Evolutionary conservation across 2,888 invertebrate species (phyloP), one percentile per base, ranked within the genome.

Genomic region (Caradrina kadenii): DNA sequence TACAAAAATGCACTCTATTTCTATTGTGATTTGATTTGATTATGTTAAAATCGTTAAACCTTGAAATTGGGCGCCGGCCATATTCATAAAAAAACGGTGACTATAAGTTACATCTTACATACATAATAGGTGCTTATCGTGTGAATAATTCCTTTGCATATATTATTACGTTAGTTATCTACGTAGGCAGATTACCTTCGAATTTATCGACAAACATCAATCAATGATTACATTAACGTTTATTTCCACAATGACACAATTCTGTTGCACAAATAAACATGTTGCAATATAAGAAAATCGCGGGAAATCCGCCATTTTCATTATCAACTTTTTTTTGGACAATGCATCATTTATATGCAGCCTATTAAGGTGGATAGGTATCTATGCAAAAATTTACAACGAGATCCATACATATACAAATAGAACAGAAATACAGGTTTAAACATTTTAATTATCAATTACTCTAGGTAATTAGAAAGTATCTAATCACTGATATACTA

Each of bases 101-200:
- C 55, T n/a, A 42, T 54, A 48, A 49, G 1, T 59, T 49, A 22
- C 48, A 59, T 65, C 22, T 65, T 73, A 65, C 59, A 26, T 66
- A 72, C 17, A 11, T 45, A 6, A 11, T 15, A 45, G 17, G 31
- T 49, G 48, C 22, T 15, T 39, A 65, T 21, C 31, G 39, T 49
- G 21, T 53, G 1, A 49, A 65, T 55, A 17, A 35, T 49, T 19
- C 26, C 5, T 35, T 59, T 21, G 35, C 55, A 63, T 48, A 63
- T 5, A 35, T 66, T 45, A 45, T 26, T 53, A n/a, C 22, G 42
- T 35, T 60, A 66, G 55, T 73, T 50, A 66, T 55, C 22, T 45
- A 45, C 66, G 56, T 49, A 58, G 31, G 68, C 60, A 68, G 61
- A 61, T 73, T 69, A 74, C 76, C 69, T 76, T 74, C 74, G 15